phyloP scores from a whole-genome alignment of 37 sponge, comb jelly and placozoan genomes.

The Theonella swinhoei region DNA sequence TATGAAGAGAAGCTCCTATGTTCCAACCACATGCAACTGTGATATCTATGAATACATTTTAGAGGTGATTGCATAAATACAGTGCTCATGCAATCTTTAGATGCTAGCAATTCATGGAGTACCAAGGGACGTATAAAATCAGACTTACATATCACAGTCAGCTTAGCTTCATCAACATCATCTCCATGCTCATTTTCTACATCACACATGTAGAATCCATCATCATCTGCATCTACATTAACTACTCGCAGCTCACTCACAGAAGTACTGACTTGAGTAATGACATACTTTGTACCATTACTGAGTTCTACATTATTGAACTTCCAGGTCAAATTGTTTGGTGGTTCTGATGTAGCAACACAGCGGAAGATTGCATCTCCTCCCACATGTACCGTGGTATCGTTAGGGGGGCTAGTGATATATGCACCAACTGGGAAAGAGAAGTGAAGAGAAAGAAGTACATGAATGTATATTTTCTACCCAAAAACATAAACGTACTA shows the following conservation, averaged over 20 bases:
- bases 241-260: not conserved
- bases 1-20: too few relatives aligned
- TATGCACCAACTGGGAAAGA: slow-evolving; percentile 3
- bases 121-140: too few relatives aligned
- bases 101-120: too few relatives aligned
- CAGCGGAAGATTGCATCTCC: not conserved
- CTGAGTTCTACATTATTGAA: not conserved
- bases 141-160: slow-evolving; percentile 6
- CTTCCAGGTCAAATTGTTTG: not conserved
- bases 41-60: too few relatives aligned
- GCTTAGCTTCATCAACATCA: slow-evolving; percentile 1
- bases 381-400: not conserved
- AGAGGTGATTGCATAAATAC: too few relatives aligned
- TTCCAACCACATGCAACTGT: too few relatives aligned
- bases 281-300: not conserved
- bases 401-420: not conserved
- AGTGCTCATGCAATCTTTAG: too few relatives aligned
- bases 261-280: not conserved
- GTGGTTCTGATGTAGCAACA: slow-evolving; percentile 11
- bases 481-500: slow-evolving; percentile 13
- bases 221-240: not conserved
- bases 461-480: too few relatives aligned
- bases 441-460: too few relatives aligned
- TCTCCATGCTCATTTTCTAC: slow-evolving; percentile 8
- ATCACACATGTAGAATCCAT: slow-evolving; percentile 13